Evolutionary conservation across 2,888 invertebrate genomes (phyloP), one percentile per base, ranked within the genome.

Genomic region (Abrostola triplasia): DNA sequence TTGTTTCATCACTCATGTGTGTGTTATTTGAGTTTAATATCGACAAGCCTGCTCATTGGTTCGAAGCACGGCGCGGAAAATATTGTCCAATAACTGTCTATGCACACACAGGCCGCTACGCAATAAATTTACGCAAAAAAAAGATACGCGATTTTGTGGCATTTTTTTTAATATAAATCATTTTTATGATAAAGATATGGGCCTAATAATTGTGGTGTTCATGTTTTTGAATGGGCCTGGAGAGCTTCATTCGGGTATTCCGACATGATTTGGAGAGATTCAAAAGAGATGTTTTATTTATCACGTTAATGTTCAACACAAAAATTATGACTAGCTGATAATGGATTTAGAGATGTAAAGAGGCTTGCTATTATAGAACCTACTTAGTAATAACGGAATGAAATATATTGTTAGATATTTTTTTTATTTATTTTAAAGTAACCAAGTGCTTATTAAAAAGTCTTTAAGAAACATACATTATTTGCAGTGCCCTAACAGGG

Each of bases 1-100:
- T 67, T 70, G 63, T 68, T 64, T 68, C 68, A 76, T 64, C 73
- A 62, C 49, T 76, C 65, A 80, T 70, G 62, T 63, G 71, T 64
- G 59, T 55, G 44, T 57, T 63, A 69, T 69, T 73, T 55, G 54
- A 69, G 61, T 73, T 70, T 67, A 70, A 76, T 76, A 77, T 76
- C 80, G 76, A 64, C 64, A 56, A 49, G 37, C 67, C 58, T 62
- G 70, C 71, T 80, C 79, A 79, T 70, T 78, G 79, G 67, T 56
- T 62, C 68, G 70, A 53, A 35, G 53, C 59, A 54, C 51, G 61
- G 38, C 60, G 59, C 55, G 67, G 60, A 56, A 77, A 77, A 79
- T 77, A 73, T 70, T 66, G 65, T 61, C 78, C 78, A 79, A 78
- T 78, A 77, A 76, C 76, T 59, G 67, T 70, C 60, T 66, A 61